Base-by-base conservation (phyloP, 2,113 vertebrate species). In the Caranx ignobilis region DNA sequence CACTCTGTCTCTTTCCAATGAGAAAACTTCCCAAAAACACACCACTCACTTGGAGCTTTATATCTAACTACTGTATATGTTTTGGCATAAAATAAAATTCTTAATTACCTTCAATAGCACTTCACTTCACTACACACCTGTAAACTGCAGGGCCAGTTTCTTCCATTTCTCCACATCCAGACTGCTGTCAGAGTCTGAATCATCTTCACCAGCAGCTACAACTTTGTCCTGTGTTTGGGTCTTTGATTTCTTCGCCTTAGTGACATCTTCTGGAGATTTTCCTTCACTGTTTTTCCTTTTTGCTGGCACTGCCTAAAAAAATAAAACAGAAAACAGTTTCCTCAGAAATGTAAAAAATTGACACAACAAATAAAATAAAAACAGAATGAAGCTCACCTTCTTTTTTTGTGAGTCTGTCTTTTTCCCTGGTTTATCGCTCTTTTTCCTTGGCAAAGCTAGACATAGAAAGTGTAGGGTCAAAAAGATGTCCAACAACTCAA, bases 141-240 rank as follows among this genome's bases (percentile, higher is more conserved):
- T 91, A 67, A 94, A 80, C 48, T 93, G 37, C 34, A 84, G n/a
- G 0, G 84, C 41, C 54, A 91, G 55, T 32, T 73, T 92, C 84
- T 86, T 95, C 94, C 95, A 95, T 79, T 95, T 96, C 71, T 95
- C 94, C 1, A 94, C 71, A 35, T 96, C 95, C 80, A 95, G 89
- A 81, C 94, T 94, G 90, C 93, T 93, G 87, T 95, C 95, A 11
- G 95, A 95, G 84, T 95, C 95, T 0, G 94, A 95, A 60, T 91
- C 83, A 2, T 85, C 82, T 37, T 54, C 87, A 60, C 69, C 66
- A 3, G 57, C 43, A 21, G 78, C 43, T 12, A 52, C 76, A 18
- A 5, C 67, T 11, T 63, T 64, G 35, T 16, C 55, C 64, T 34
- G 16, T n/a, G 43, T 6, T 32, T 32, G 6, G 3, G 11, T 50